Conservation (phyloP, 64 coral and sea anemone genomes). For the Platygyra sinensis region DNA sequence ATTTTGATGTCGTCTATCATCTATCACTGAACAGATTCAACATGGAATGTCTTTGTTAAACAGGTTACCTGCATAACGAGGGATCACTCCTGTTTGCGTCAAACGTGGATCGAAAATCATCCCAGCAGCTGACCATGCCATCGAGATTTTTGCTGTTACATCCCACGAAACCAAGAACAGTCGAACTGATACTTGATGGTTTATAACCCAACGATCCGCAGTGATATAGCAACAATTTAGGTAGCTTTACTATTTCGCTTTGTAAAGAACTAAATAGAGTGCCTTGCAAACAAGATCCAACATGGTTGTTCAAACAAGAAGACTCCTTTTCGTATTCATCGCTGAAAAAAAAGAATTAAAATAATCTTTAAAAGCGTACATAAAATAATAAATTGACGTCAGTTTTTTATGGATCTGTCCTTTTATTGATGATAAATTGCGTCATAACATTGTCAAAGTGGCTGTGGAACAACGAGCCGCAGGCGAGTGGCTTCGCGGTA, state of each 20-base stretch:
- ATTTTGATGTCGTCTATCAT: too few relatives aligned
- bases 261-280: background rate
- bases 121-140: conserved; percentile 2
- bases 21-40: too few relatives aligned
- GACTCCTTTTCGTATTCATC: background rate
- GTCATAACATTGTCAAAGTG: too few relatives aligned
- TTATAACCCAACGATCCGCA: background rate
- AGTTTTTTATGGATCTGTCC: too few relatives aligned
- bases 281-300: background rate
- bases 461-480: too few relatives aligned
- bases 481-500: too few relatives aligned
- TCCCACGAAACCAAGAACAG: background rate
- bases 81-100: conserved; percentile 14
- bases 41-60: too few relatives aligned
- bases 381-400: too few relatives aligned
- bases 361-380: too few relatives aligned
- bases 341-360: background rate
- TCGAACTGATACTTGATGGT: background rate
- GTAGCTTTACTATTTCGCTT: conserved; percentile 2
- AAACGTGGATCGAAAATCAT: conserved; percentile 7
- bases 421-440: too few relatives aligned
- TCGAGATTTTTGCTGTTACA: background rate
- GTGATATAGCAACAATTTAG: conserved; percentile 1
- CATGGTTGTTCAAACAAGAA: background rate
- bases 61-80: conserved; percentile 9